phyloP scores from a whole-genome alignment of 2,888 invertebrate species.

The Chydorus sphaericus region DNA sequence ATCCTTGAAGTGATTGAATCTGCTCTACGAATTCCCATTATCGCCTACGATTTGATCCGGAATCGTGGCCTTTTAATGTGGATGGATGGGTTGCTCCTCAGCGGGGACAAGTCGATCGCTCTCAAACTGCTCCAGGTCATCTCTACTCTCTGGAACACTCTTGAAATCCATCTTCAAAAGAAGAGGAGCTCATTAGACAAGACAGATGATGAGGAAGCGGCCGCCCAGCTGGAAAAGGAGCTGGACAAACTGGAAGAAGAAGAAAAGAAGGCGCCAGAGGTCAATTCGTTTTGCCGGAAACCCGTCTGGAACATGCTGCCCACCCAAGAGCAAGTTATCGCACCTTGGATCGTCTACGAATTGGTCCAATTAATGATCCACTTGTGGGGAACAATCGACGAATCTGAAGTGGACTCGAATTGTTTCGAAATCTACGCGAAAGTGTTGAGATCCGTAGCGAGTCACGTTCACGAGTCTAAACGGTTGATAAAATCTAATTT shows the following conservation, averaged over 20 bases:
- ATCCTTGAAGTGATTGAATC: conserved; percentile 49
- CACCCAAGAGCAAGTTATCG: background rate
- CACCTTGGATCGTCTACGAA: conserved; percentile 6
- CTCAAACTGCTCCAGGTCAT: background rate
- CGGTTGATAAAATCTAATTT: background rate
- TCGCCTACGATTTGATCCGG: conserved; percentile 46
- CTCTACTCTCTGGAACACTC: conserved; percentile 1
- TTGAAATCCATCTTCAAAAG: background rate
- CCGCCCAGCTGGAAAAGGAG: background rate
- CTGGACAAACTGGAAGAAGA: background rate
- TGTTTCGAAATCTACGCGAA: background rate
- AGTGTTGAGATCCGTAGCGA: background rate
- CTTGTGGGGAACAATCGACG: background rate
- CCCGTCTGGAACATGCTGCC: conserved; percentile 6
- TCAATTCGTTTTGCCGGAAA: background rate
- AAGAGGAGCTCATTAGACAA: background rate
- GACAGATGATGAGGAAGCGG: conserved; percentile 1
- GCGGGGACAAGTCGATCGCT: background rate
- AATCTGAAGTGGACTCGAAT: background rate
- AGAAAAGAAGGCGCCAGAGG: background rate
- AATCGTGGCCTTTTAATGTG: conserved; percentile 56
- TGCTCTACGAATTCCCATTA: conserved; percentile 46
- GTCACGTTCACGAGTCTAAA: conserved; percentile 1
- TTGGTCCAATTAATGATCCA: conserved; percentile 1
- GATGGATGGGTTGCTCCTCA: conserved; percentile 35